Conservation (phyloP, 2,797 vertebrate species). For the Zalophus californianus region DNA sequence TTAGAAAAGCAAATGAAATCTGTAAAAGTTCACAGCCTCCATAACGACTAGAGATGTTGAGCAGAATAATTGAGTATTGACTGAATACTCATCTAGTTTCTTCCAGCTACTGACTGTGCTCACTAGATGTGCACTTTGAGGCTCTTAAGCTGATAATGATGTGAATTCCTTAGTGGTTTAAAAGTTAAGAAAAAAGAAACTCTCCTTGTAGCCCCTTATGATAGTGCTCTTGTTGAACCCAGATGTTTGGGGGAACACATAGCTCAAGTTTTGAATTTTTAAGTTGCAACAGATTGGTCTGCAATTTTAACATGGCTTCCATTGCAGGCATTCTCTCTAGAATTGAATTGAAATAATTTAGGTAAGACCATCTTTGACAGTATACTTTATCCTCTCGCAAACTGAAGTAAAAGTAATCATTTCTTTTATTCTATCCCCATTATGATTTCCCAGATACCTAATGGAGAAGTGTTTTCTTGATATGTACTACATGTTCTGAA, state of each 20-base stretch:
- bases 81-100: constrained; percentile 24
- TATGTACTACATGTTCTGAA: not conserved
- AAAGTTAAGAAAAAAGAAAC: constrained; percentile 49
- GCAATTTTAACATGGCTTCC: constrained; percentile 25
- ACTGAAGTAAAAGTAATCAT: constrained; percentile 29
- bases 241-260: not conserved
- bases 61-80: not conserved
- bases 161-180: constrained; percentile 29
- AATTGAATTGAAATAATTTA: constrained; percentile 38
- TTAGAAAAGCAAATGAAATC: not conserved
- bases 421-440: not conserved
- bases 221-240: not conserved
- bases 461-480: not conserved
- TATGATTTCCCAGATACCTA: not conserved
- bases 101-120: not conserved
- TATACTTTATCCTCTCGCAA: not conserved
- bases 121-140: not conserved
- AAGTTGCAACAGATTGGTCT: constrained; percentile 6
- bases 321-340: not conserved
- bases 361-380: not conserved
- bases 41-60: constrained; percentile 16
- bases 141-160: constrained; percentile 11
- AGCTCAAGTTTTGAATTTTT: constrained; percentile 48
- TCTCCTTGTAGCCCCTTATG: not conserved
- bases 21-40: not conserved